Evolutionary conservation across 2,797 vertebrate species (phyloP).

Genomic region (Sardinella longiceps): DNA sequence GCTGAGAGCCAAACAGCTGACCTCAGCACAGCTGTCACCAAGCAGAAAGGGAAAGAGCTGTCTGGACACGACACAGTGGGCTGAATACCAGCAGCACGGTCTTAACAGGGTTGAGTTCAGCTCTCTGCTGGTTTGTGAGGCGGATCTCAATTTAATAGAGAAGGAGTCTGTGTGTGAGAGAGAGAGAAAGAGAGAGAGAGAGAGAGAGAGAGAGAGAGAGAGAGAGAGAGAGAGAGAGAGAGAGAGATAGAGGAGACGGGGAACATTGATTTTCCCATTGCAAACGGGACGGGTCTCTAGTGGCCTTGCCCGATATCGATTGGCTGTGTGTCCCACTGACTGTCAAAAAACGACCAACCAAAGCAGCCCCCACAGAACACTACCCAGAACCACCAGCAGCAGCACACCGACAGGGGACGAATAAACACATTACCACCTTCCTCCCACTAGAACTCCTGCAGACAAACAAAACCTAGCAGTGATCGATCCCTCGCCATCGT

Average conservation of each 20-base stretch:
- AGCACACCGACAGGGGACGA: not conserved
- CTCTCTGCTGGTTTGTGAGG: not conserved
- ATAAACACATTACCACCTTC: not conserved
- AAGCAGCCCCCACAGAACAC: not conserved
- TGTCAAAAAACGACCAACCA: not conserved
- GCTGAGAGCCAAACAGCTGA: not conserved
- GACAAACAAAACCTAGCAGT: not conserved
- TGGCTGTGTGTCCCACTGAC: constrained; percentile 5
- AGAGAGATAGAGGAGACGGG: not conserved
- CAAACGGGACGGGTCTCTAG: not conserved
- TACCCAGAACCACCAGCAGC: not conserved
- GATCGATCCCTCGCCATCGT: not conserved
- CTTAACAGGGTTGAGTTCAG: not conserved
- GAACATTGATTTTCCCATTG: constrained; percentile 3
- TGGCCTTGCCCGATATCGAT: not conserved
- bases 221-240: not conserved
- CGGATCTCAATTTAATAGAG: not conserved
- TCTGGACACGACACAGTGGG: not conserved
- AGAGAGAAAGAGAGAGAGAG: not conserved
- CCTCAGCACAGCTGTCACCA: not conserved
- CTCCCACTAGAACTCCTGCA: not conserved
- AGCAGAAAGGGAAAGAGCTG: not conserved
- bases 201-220: not conserved
- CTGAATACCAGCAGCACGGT: not conserved
- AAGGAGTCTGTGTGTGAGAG: not conserved